phyloP scores from a whole-genome alignment of 2,113 vertebrate species.

The Psittacula cyanocephala region DNA sequence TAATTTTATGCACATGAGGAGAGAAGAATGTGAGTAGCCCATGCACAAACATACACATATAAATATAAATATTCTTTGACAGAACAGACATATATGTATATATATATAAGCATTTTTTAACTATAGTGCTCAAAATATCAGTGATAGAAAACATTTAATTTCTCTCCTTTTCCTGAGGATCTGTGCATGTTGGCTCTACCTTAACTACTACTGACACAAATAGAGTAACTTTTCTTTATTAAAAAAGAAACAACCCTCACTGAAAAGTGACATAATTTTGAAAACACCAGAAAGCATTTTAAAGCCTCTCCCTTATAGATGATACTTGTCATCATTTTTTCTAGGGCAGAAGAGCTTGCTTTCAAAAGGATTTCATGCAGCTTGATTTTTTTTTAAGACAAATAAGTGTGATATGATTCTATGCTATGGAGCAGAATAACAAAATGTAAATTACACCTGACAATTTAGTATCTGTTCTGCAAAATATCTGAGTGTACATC shows the following conservation, averaged over 20 bases:
- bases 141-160: not conserved
- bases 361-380: not conserved
- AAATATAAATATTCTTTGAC: not conserved
- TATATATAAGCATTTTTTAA: not conserved
- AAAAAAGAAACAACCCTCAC: not conserved
- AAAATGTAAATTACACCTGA: not conserved
- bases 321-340: not conserved
- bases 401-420: not conserved
- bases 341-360: not conserved
- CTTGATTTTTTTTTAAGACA: not conserved
- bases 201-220: not conserved
- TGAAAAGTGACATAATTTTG: not conserved
- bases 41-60: not conserved
- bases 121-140: not conserved
- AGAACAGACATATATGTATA: not conserved
- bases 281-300: not conserved
- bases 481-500: not conserved
- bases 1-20: not conserved
- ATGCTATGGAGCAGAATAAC: not conserved
- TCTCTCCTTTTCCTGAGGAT: not conserved
- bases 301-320: not conserved
- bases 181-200: not conserved
- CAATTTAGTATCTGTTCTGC: not conserved
- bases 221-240: not conserved
- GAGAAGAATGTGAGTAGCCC: not conserved